Evolutionary conservation across 2,797 vertebrate species (phyloP), one percentile per base, ranked within the genome.

Genomic region (Chelon auratus): DNA sequence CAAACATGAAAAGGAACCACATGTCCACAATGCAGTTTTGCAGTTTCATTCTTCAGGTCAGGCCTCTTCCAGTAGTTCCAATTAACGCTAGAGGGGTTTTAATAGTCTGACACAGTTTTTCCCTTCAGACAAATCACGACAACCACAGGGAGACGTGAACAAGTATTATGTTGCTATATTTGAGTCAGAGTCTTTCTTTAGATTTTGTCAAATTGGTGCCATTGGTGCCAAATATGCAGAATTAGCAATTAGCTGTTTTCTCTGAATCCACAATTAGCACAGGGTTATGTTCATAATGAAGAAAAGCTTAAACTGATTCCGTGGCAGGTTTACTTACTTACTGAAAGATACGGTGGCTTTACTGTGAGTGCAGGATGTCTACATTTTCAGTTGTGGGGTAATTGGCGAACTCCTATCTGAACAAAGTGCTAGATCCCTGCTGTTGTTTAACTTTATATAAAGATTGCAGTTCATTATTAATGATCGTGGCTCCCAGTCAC

Each of bases 401-500:
- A 56, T 22, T 54, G 60, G 20, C 26, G 51, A 26, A 18, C 39
- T 62, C 66, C 20, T 14, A 43, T 62, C 11, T 13, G n/a, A 65
- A 52, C 50, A 12, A 10, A 24, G 20, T 51, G 20, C 61, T 18
- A 42, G 39, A 54, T 65, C 5, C n/a, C 37, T 45, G 40, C 13
- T 68, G 17, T 77, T 77, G 50, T 58, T 75, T 30, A 55, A 55
- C 14, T 42, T 59, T 18, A 68, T 61, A 52, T 39, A 9, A 68
- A 71, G 48, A 57, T 52, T 37, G 50, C 48, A 62, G 40, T 30
- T 11, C 60, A 54, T 68, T 61, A 77, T 78, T 73, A 72, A 73
- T 68, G 55, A 24, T n/a, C 8, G 68, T 74, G 53, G 55, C 52
- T 68, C 61, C 66, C 60, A 76, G 57, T 76, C 70, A 62, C 53